Conservation (phyloP, 2,888 invertebrate species). For the Drosophila mercatorum region DNA sequence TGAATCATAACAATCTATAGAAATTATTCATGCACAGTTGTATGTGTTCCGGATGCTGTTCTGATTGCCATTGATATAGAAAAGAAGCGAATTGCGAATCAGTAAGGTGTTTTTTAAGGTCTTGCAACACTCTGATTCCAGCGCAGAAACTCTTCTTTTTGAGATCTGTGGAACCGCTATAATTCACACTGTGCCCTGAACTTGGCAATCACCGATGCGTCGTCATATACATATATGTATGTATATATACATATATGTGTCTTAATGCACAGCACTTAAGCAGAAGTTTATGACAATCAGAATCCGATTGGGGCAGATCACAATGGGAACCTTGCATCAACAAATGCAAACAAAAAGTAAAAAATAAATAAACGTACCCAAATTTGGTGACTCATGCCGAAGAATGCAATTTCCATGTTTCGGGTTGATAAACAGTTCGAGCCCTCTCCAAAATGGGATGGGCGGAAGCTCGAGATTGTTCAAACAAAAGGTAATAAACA, state of each 20-base stretch:
- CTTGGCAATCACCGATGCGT: slow-evolving; percentile 43
- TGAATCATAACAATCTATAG: no score
- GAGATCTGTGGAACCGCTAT: slow-evolving; percentile 41
- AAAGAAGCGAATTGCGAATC: slow-evolving; percentile 40
- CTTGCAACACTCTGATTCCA: slow-evolving; percentile 29
- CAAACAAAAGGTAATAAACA: slow-evolving; percentile 29
- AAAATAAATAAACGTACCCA: slow-evolving; percentile 25
- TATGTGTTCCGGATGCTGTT: slow-evolving; percentile 1
- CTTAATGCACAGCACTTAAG: slow-evolving; percentile 59
- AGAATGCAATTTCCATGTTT: slow-evolving; percentile 57
- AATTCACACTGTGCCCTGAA: slow-evolving; percentile 40
- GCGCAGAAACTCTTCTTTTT: slow-evolving; percentile 35
- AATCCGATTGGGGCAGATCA: slow-evolving; percentile 10
- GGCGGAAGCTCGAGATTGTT: slow-evolving; percentile 43
- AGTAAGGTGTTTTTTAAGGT: slow-evolving; percentile 32
- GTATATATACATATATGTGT: slow-evolving; percentile 25
- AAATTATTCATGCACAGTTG: no score
- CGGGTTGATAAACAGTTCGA: slow-evolving; percentile 47
- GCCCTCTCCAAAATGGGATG: slow-evolving; percentile 37
- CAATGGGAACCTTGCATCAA: slow-evolving; percentile 43
- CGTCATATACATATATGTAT: slow-evolving; percentile 38
- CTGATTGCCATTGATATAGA: slow-evolving; percentile 33
- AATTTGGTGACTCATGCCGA: slow-evolving; percentile 40
- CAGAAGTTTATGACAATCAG: slow-evolving; percentile 58
- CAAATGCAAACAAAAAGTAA: slow-evolving; percentile 14